Conservation (phyloP, 1,140 invertebrate genomes). For the Bombus fervidus region DNA sequence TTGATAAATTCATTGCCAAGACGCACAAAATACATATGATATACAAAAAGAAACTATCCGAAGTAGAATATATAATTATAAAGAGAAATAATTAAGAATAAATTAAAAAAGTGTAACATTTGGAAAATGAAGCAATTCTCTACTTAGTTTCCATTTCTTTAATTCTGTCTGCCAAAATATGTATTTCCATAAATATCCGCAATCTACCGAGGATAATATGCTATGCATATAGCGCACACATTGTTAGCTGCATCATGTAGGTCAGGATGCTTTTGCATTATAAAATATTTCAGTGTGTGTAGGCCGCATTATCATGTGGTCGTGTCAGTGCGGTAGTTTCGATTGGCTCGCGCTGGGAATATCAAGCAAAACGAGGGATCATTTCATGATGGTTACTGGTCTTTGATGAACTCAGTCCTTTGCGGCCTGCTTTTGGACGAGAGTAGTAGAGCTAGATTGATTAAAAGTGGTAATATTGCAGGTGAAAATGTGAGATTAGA, state of each 20-base stretch:
- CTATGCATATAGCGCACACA: not conserved
- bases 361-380: not conserved
- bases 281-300: not conserved
- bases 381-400: not conserved
- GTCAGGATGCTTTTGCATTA: not conserved
- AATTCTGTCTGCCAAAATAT: not conserved
- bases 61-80: too few relatives aligned
- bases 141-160: too few relatives aligned
- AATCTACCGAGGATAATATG: not conserved
- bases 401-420: not conserved
- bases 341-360: not conserved
- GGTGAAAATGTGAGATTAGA: not conserved
- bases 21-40: too few relatives aligned
- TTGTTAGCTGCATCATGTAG: not conserved
- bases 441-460: not conserved
- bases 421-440: not conserved
- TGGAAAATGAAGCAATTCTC: too few relatives aligned
- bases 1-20: too few relatives aligned
- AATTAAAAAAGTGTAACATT: too few relatives aligned
- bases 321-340: conserved; percentile 10
- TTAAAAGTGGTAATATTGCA: not conserved
- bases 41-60: too few relatives aligned
- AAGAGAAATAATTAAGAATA: too few relatives aligned
- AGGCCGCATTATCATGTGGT: conserved; percentile 2
- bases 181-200: not conserved